Conservation (phyloP, 2,888 invertebrate genomes). For the Itoplectis maculator region DNA sequence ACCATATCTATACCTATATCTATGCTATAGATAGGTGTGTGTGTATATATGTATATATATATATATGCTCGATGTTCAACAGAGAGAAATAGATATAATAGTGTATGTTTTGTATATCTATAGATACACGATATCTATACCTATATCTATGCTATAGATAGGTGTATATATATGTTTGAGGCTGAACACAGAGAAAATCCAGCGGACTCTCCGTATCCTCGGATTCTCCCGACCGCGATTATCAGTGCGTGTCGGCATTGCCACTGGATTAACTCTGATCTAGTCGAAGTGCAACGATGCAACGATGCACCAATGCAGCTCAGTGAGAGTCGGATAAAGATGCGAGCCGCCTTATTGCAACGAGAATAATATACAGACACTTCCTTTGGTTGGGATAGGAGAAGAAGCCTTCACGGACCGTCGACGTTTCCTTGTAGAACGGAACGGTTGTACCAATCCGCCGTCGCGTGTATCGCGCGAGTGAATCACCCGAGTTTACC, state of each 20-base stretch:
- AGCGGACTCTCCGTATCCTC: not conserved
- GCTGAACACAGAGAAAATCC: conserved; percentile 53
- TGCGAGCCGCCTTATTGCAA: conserved; percentile 14
- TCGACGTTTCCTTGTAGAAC: conserved; percentile 68
- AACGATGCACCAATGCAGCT: conserved; percentile 22
- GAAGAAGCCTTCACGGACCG: conserved; percentile 65
- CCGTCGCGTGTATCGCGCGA: conserved; percentile 16
- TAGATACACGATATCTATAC: too few relatives aligned
- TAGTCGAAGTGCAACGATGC: conserved; percentile 45
- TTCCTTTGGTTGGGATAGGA: too few relatives aligned
- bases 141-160: not conserved
- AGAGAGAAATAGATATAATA: too few relatives aligned
- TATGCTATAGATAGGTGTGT: not conserved
- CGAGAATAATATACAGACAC: conserved; percentile 3
- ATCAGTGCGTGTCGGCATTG: conserved; percentile 76
- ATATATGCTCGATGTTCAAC: conserved; percentile 45
- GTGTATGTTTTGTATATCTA: too few relatives aligned
- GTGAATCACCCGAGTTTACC: conserved; percentile 60
- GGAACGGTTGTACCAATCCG: conserved; percentile 60
- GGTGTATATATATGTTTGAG: conserved; percentile 32
- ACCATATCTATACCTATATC: not conserved
- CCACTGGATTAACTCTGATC: conserved; percentile 69
- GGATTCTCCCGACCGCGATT: conserved; percentile 64
- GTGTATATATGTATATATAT: too few relatives aligned
- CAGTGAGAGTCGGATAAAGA: conserved; percentile 46